These are phyloP conservation scores for Mantis religiosa DNA, from an alignment of 2,888 invertebrate species.

Conservation along the genomic window DNA sequence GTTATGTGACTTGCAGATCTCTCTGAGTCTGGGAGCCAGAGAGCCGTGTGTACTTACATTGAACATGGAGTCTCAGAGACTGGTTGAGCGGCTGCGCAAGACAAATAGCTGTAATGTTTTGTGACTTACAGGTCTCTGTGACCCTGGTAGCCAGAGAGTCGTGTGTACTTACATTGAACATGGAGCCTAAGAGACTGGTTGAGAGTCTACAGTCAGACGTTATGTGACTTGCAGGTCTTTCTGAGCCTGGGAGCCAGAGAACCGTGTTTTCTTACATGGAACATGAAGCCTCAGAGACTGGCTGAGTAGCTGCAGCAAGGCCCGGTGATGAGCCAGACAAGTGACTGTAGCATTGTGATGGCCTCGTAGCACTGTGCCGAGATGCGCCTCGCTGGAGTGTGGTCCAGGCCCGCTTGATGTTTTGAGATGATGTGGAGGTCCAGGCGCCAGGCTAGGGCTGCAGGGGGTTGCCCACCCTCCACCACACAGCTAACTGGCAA, in stretches of 20 bases:
- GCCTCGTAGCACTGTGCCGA: constrained; percentile 72
- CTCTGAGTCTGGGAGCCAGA: constrained; percentile 50
- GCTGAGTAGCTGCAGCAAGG: constrained; percentile 53
- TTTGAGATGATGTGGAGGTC: constrained; percentile 3
- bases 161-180: no score
- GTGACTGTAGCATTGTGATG: constrained; percentile 83
- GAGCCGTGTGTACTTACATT: constrained; percentile 54
- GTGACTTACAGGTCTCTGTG: no score
- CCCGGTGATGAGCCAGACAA: constrained; percentile 72
- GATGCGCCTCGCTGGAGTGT: constrained; percentile 51
- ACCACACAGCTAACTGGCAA: constrained; percentile 80
- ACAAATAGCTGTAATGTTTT: constrained; percentile 75
- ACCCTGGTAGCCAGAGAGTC: no score
- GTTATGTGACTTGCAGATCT: constrained; percentile 77
- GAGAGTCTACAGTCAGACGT: no score
- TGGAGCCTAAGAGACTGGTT: no score
- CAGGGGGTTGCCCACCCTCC: constrained; percentile 73
- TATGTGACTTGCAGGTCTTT: constrained; percentile 76
- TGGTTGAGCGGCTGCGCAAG: constrained; percentile 61
- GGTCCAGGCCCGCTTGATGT: background rate
- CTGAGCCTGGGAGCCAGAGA: constrained; percentile 50
- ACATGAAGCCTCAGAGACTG: constrained; percentile 60
- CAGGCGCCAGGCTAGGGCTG: constrained; percentile 61
- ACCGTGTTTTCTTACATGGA: constrained; percentile 56
- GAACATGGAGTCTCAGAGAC: constrained; percentile 58